A percentile compares a stretch with the other conserved stretches of the same genome.
Conservation (phyloP, 2,113 vertebrate genomes). For the Oophaga pumilio region DNA sequence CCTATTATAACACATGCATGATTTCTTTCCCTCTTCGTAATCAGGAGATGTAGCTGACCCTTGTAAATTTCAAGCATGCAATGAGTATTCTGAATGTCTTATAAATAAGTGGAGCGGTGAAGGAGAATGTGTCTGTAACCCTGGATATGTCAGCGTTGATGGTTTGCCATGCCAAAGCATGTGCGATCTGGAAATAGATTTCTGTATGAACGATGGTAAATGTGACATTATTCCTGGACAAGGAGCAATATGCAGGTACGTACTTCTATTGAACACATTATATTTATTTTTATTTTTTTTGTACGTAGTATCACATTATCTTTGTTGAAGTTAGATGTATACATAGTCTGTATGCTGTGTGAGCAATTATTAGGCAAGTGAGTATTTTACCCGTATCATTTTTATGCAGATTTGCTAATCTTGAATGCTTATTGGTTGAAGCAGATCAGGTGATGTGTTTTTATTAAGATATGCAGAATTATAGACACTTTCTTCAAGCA, state of each 20-base stretch:
- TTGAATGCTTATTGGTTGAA: too few species aligned
- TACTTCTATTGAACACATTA: not conserved
- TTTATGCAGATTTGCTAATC: too few species aligned
- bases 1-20: too few species aligned
- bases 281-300: not conserved
- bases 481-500: too few species aligned
- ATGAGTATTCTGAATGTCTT: slow-evolving; percentile 86
- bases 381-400: too few species aligned
- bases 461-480: too few species aligned
- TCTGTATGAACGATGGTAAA: slow-evolving; percentile 93
- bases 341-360: not conserved
- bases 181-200: slow-evolving; percentile 84
- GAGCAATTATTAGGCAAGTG: too few species aligned
- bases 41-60: slow-evolving; percentile 88
- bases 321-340: not conserved
- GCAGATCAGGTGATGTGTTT: too few species aligned
- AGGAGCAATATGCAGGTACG: slow-evolving; percentile 93
- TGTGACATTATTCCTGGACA: slow-evolving; percentile 89
- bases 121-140: slow-evolving; percentile 86
- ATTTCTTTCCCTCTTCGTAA: slow-evolving; percentile 11
- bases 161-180: slow-evolving; percentile 89
- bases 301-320: not conserved
- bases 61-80: slow-evolving; percentile 96
- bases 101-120: slow-evolving; percentile 88
- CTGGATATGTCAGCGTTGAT: slow-evolving; percentile 88